These are phyloP conservation scores for Chirona hameri DNA, from an alignment of 2,888 invertebrate species.

Conservation along the genomic window DNA sequence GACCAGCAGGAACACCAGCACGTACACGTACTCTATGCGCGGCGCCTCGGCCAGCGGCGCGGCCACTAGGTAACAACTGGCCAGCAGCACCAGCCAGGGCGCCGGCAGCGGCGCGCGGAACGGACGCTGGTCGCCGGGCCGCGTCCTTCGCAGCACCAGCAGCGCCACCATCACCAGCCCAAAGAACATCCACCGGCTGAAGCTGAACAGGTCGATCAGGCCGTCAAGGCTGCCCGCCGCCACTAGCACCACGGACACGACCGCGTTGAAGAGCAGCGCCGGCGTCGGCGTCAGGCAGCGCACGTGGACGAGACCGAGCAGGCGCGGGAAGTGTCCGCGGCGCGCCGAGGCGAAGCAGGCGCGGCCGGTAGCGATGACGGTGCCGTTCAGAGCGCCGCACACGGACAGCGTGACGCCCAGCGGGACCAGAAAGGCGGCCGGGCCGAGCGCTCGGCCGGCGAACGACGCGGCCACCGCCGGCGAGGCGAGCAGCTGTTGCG, in stretches of 20 bases:
- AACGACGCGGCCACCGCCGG: conserved; percentile 70
- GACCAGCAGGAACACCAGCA: conserved; percentile 64
- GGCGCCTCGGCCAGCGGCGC: conserved; percentile 73
- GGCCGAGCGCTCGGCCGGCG: conserved; percentile 40
- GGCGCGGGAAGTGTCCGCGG: conserved; percentile 84
- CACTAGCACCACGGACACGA: conserved; percentile 67
- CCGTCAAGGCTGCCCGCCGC: conserved; percentile 67
- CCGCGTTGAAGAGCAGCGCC: conserved; percentile 65
- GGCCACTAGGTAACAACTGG: conserved; percentile 67
- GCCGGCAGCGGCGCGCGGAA: conserved; percentile 61
- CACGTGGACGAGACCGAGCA: conserved; percentile 86
- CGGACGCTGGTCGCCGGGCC: conserved; percentile 63
- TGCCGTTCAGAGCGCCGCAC: conserved; percentile 44
- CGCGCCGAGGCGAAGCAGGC: conserved; percentile 62
- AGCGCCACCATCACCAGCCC: conserved; percentile 76
- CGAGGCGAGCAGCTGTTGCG: conserved; percentile 66
- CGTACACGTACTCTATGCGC: conserved; percentile 70
- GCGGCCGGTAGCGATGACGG: conserved; percentile 44
- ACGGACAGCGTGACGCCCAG: conserved; percentile 43
- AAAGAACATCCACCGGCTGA: conserved; percentile 83
- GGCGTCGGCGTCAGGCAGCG: conserved; percentile 85
- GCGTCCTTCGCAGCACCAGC: conserved; percentile 66
- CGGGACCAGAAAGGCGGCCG: conserved; percentile 44
- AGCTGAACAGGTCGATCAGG: conserved; percentile 79
- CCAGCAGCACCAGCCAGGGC: conserved; percentile 68